Evolutionary conservation across 2,113 vertebrate genomes (phyloP).

Genomic region (Oryzias melastigma): DNA sequence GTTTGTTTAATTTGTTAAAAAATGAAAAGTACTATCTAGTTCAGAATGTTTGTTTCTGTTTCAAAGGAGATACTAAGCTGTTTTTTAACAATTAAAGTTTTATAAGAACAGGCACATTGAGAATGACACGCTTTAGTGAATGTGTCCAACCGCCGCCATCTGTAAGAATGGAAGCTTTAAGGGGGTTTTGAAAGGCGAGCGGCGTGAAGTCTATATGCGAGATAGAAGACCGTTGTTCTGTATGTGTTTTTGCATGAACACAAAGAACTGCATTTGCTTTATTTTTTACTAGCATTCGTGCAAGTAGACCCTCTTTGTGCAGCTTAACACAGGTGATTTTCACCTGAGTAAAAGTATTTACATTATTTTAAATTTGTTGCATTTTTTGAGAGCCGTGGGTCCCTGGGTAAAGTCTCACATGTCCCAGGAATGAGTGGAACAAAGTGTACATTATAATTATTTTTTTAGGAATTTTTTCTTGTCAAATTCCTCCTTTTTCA

Average conservation of each 20-base stretch:
- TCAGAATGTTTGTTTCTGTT: slow-evolving; percentile 19
- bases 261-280: background rate
- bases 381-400: too few relatives aligned
- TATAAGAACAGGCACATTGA: slow-evolving; percentile 61
- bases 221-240: background rate
- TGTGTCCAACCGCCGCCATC: slow-evolving; percentile 30
- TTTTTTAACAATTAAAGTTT: slow-evolving; percentile 55
- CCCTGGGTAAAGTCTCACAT: too few relatives aligned
- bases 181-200: slow-evolving; percentile 48
- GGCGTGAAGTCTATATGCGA: slow-evolving; percentile 2
- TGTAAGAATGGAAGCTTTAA: slow-evolving; percentile 44
- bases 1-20: too few relatives aligned
- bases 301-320: background rate
- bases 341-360: too few relatives aligned
- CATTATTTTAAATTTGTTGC: too few relatives aligned
- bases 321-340: background rate
- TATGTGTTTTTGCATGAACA: background rate
- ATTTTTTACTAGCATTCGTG: slow-evolving; percentile 1
- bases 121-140: slow-evolving; percentile 67
- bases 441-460: too few relatives aligned
- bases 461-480: too few relatives aligned
- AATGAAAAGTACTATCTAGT: too few relatives aligned
- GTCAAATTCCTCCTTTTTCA: too few relatives aligned
- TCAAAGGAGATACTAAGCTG: slow-evolving; percentile 52
- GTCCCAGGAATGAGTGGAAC: too few relatives aligned